These are phyloP conservation scores for Microdon myrmicae DNA, from an alignment of 2,888 invertebrate species.

Conservation along the genomic window DNA sequence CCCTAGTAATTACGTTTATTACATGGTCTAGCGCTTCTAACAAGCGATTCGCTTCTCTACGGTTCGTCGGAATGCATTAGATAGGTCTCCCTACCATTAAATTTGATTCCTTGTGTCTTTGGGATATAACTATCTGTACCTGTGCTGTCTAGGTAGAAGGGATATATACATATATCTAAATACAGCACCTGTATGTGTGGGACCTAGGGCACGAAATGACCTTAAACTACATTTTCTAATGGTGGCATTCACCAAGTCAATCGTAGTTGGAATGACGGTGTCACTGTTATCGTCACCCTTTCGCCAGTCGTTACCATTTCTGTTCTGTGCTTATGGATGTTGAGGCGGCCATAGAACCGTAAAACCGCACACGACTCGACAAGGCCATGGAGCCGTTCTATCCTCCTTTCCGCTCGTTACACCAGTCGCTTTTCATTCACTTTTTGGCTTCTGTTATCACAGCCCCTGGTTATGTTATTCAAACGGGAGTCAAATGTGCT, in stretches of 20 bases:
- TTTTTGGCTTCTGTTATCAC: conserved; percentile 20
- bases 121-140: no score
- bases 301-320: conserved; percentile 3
- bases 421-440: conserved; percentile 24
- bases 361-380: conserved; percentile 49
- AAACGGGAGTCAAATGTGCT: conserved; percentile 41
- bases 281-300: conserved; percentile 13
- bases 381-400: conserved; percentile 44
- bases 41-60: conserved; percentile 37
- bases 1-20: conserved; percentile 64
- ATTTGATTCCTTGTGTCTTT: not conserved
- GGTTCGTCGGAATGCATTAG: conserved; percentile 27
- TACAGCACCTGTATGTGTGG: conserved; percentile 1
- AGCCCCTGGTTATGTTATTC: no score
- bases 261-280: not conserved
- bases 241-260: conserved; percentile 18
- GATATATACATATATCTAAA: no score
- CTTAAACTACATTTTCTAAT: conserved; percentile 49
- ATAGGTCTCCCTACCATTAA: no score
- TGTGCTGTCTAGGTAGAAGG: no score
- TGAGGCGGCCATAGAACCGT: conserved; percentile 45
- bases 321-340: conserved; percentile 10
- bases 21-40: conserved; percentile 64
- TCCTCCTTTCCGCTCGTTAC: conserved; percentile 4
- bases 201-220: conserved; percentile 44